Evolutionary conservation across 2,797 vertebrate genomes (phyloP).

Genomic region (Vipera ursinii): DNA sequence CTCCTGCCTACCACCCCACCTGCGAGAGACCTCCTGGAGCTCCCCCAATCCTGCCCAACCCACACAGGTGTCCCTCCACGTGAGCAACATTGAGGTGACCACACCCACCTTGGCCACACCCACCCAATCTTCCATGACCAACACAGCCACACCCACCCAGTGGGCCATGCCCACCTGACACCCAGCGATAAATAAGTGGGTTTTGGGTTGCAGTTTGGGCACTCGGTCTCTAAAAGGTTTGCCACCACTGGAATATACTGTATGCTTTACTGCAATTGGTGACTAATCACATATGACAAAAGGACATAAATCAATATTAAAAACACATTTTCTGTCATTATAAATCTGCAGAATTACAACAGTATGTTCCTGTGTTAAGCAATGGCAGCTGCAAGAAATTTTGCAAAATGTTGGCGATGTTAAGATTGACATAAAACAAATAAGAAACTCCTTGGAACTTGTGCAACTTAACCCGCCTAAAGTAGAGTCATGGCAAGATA

Average conservation of each 20-base stretch:
- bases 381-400: not conserved
- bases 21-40: too few relatives aligned
- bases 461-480: not conserved
- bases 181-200: too few relatives aligned
- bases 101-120: too few relatives aligned
- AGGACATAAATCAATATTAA: not conserved
- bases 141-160: too few relatives aligned
- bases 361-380: not conserved
- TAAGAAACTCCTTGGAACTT: not conserved
- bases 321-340: not conserved
- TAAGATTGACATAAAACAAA: not conserved
- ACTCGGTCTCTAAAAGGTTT: too few relatives aligned
- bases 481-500: not conserved
- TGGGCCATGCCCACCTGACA: too few relatives aligned
- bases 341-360: not conserved
- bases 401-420: not conserved
- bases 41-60: too few relatives aligned
- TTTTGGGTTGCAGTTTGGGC: too few relatives aligned
- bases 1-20: too few relatives aligned
- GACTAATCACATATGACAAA: not conserved
- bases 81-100: too few relatives aligned
- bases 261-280: not conserved
- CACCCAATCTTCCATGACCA: too few relatives aligned
- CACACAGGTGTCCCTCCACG: too few relatives aligned
- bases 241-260: not conserved